Conservation (phyloP, 2,113 vertebrate species). For the Scatophagus argus region DNA sequence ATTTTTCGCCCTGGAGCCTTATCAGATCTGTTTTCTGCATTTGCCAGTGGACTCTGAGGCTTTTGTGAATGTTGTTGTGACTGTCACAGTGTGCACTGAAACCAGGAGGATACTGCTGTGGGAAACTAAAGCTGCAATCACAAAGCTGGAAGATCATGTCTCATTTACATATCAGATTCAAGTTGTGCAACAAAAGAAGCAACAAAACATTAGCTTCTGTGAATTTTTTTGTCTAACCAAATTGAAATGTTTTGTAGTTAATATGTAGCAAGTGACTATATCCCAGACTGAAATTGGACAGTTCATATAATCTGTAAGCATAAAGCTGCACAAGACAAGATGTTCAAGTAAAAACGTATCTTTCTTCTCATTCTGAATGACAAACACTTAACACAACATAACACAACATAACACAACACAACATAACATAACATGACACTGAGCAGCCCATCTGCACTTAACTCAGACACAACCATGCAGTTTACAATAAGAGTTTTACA, state of each 20-base stretch:
- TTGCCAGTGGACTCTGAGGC: constrained; percentile 26
- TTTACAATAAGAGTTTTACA: too few species aligned
- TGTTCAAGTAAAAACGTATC: not conserved
- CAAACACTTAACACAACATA: too few species aligned
- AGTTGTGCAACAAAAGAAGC: not conserved
- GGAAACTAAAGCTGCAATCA: constrained; percentile 12
- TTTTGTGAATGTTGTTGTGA: not conserved
- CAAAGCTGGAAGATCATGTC: constrained; percentile 1
- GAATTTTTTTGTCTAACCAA: not conserved
- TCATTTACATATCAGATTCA: not conserved
- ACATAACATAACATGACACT: too few species aligned
- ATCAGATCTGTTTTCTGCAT: constrained; percentile 53
- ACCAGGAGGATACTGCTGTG: not conserved
- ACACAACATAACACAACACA: too few species aligned
- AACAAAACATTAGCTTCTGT: not conserved
- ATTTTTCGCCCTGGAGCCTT: constrained; percentile 49
- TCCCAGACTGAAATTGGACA: not conserved
- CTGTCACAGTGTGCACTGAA: constrained; percentile 3
- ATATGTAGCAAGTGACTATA: not conserved
- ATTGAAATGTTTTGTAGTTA: not conserved
- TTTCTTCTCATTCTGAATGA: constrained; percentile 6
- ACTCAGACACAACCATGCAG: too few species aligned
- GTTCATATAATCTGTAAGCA: not conserved
- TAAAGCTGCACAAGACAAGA: not conserved
- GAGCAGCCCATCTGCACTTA: not conserved